phyloP scores from a whole-genome alignment of 2,113 vertebrate species.

The Syrmaticus mikado region DNA sequence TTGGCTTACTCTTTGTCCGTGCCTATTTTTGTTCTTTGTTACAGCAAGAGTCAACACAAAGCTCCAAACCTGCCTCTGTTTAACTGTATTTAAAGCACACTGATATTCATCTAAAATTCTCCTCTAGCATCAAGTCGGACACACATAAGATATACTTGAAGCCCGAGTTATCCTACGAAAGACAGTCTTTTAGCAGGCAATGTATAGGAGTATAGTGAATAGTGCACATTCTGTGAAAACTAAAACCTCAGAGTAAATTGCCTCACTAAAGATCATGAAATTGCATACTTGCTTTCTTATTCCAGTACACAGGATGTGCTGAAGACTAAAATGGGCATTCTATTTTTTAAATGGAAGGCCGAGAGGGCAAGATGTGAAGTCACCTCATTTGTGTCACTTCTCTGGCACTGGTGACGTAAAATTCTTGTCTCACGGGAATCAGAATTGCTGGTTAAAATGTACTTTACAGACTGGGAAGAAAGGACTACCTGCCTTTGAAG shows the following conservation, averaged over 20 bases:
- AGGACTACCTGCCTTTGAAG: slow-evolving; percentile 15
- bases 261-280: not conserved
- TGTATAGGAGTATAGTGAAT: not conserved
- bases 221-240: not conserved
- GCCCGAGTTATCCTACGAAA: not conserved
- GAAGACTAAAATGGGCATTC: not conserved
- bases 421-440: not conserved
- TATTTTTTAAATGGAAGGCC: not conserved
- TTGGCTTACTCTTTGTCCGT: not conserved
- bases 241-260: not conserved
- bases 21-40: not conserved
- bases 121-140: not conserved
- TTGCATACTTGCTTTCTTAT: not conserved
- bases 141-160: not conserved
- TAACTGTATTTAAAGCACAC: not conserved
- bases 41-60: not conserved
- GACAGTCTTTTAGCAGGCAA: not conserved
- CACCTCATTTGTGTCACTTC: not conserved
- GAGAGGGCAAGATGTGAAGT: not conserved
- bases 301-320: not conserved
- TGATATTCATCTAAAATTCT: not conserved
- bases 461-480: not conserved
- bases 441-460: not conserved
- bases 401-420: not conserved
- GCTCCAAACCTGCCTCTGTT: not conserved